phyloP scores from a whole-genome alignment of 2,797 vertebrate genomes.

The Erethizon dorsatum region DNA sequence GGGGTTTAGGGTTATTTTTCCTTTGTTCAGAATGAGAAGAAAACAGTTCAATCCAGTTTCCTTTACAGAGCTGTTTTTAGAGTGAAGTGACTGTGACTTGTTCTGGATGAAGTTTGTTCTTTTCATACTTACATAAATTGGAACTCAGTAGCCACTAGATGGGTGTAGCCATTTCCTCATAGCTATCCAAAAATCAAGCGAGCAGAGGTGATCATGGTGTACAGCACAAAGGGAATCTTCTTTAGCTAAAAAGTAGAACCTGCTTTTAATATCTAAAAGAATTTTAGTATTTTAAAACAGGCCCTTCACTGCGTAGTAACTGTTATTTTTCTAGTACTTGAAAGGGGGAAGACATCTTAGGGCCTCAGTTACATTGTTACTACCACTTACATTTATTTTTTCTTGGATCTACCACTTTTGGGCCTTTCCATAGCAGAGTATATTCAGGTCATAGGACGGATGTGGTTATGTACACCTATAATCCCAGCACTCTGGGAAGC shows the following conservation, averaged over 20 bases:
- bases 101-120: background rate
- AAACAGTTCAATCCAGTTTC: slow-evolving; percentile 11
- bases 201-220: background rate
- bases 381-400: background rate
- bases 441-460: background rate
- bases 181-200: background rate
- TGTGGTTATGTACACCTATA: background rate
- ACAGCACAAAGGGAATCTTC: background rate
- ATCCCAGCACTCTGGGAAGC: background rate
- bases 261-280: slow-evolving; percentile 37
- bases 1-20: background rate
- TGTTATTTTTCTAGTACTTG: background rate
- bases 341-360: background rate
- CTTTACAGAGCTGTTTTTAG: slow-evolving; percentile 31
- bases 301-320: background rate
- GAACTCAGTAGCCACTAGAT: background rate
- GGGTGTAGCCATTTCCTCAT: background rate
- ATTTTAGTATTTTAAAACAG: slow-evolving; percentile 5
- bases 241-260: background rate
- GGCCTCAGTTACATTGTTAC: background rate
- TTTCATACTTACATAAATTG: background rate
- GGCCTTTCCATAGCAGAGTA: background rate
- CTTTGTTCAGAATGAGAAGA: slow-evolving; percentile 21
- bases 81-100: slow-evolving; percentile 50
- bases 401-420: background rate